These are phyloP conservation scores for Trachelipus rathkii DNA, from an alignment of 1,140 invertebrate species.

Conservation along the genomic window DNA sequence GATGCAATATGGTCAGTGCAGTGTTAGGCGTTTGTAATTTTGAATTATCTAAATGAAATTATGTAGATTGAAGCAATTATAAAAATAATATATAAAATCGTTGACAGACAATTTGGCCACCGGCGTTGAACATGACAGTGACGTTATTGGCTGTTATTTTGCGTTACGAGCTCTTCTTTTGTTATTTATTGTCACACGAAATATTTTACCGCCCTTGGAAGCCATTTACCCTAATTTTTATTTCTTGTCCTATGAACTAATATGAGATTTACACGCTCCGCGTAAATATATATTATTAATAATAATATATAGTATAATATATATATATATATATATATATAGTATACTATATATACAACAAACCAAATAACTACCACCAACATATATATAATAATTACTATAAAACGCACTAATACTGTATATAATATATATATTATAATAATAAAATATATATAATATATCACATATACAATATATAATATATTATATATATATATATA, in stretches of 20 bases:
- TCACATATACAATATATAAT: too few species aligned
- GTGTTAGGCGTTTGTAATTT: too few species aligned
- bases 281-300: background rate
- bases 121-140: background rate
- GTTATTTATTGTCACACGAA: conserved; percentile 1
- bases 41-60: too few species aligned
- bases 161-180: background rate
- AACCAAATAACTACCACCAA: too few species aligned
- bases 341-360: background rate
- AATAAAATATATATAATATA: too few species aligned
- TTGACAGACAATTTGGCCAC: background rate
- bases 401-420: too few species aligned
- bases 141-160: conserved; percentile 1
- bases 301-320: background rate
- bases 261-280: background rate
- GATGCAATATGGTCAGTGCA: background rate
- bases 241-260: background rate
- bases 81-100: background rate
- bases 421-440: too few species aligned
- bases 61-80: too few species aligned
- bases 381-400: too few species aligned
- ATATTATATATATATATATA: too few species aligned
- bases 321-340: background rate
- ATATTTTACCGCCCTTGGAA: background rate
- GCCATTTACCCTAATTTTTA: conserved; percentile 2